Percentiles rank a stretch among this genome's conserved stretches.
Conservation (phyloP, 2,888 invertebrate species). For the Orchesella flavescens region DNA sequence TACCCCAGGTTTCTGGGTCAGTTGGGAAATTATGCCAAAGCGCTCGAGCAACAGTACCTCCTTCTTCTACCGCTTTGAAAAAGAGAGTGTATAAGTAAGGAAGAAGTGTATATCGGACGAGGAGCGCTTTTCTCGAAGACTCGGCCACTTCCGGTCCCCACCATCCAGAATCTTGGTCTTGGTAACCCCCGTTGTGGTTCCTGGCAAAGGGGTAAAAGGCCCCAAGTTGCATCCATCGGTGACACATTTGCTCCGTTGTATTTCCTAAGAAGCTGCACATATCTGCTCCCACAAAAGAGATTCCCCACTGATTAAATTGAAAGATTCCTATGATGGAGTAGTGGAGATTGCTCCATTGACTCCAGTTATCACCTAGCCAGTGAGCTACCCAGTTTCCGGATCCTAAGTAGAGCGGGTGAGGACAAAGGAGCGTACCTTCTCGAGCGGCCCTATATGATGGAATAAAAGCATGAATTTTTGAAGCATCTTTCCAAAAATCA, state of each 20-base stretch:
- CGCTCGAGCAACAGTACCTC: constrained; percentile 73
- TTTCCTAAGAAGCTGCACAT: constrained; percentile 73
- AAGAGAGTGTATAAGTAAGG: constrained; percentile 86
- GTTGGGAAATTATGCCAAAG: constrained; percentile 76
- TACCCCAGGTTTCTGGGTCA: constrained; percentile 79
- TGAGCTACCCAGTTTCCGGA: constrained; percentile 84
- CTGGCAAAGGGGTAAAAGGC: constrained; percentile 75
- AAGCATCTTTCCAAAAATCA: neutral
- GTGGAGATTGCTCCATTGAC: constrained; percentile 73
- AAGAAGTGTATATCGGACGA: constrained; percentile 82
- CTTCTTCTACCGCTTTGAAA: constrained; percentile 81
- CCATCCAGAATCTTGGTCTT: constrained; percentile 90
- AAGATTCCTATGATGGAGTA: constrained; percentile 73
- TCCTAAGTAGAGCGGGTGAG: constrained; percentile 86
- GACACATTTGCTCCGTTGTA: constrained; percentile 77
- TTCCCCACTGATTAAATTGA: constrained; percentile 74
- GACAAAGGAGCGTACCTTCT: constrained; percentile 79
- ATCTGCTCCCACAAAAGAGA: constrained; percentile 72
- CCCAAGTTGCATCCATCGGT: constrained; percentile 76
- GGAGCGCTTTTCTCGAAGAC: constrained; percentile 80
- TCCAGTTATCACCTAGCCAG: constrained; percentile 84
- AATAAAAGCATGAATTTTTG: no score
- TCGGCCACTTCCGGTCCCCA: constrained; percentile 81
- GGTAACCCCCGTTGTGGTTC: constrained; percentile 61
- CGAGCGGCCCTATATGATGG: constrained; percentile 30